Conservation (phyloP, 2,797 vertebrate species). For the Tokudaia muenninki region DNA sequence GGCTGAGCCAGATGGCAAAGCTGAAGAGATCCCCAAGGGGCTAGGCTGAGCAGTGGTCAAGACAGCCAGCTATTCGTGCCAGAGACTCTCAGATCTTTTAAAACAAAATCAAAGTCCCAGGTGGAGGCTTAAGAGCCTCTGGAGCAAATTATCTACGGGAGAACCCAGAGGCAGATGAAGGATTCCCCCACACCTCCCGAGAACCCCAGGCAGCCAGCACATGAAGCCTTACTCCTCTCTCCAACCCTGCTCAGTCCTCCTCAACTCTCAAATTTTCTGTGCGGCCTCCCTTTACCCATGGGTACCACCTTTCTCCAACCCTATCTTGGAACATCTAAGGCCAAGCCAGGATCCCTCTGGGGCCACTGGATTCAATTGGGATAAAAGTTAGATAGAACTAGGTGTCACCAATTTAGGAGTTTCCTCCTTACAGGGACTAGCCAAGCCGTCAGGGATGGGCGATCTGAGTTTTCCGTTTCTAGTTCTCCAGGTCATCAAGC, state of each 20-base stretch:
- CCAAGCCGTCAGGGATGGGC: not conserved
- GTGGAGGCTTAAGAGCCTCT: not conserved
- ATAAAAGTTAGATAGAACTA: not conserved
- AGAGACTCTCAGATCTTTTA: not conserved
- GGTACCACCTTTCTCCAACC: not conserved
- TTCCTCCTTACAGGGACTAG: not conserved
- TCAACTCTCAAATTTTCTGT: not conserved
- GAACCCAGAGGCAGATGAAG: not conserved
- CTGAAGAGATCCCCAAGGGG: not conserved
- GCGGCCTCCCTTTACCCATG: not conserved
- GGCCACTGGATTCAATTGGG: too few species aligned
- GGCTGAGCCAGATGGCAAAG: not conserved
- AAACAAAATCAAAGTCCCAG: slow-evolving; percentile 1
- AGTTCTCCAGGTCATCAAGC: not conserved
- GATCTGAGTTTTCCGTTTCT: too few species aligned
- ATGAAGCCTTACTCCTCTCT: not conserved
- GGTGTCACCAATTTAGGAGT: too few species aligned
- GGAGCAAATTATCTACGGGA: not conserved
- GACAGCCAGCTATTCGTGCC: not conserved
- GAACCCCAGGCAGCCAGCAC: not conserved
- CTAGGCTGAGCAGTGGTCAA: not conserved
- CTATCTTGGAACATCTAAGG: not conserved
- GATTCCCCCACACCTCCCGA: not conserved
- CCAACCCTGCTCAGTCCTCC: too few species aligned
- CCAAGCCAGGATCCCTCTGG: not conserved